phyloP scores from a whole-genome alignment of 2,797 vertebrate species.

The Neosilurus hyrtlii region DNA sequence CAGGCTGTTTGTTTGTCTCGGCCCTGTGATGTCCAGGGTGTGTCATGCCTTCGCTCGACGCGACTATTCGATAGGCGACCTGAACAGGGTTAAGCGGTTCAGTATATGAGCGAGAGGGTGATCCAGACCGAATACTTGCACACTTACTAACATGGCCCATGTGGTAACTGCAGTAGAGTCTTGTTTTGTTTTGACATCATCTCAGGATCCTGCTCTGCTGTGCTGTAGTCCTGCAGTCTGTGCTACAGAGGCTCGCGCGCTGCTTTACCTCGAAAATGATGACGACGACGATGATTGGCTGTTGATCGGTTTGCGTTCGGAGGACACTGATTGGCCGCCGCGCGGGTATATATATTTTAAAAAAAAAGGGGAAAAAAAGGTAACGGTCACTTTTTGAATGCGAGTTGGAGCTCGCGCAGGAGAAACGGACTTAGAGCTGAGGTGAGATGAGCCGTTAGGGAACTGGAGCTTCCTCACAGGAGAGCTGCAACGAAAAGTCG shows the following conservation, averaged over 20 bases:
- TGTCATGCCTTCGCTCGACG: no score
- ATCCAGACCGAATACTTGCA: background rate
- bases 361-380: background rate
- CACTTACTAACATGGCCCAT: background rate
- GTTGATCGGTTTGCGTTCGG: background rate
- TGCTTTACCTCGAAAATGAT: background rate
- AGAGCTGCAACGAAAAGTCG: background rate
- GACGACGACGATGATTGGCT: conserved; percentile 10
- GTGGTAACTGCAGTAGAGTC: background rate
- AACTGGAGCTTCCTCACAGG: background rate
- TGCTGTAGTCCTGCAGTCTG: background rate
- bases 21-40: no score
- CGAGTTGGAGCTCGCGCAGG: background rate
- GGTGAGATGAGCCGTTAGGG: background rate
- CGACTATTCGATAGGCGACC: no score
- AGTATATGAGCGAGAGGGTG: background rate
- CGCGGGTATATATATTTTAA: background rate
- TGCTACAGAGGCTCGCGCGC: background rate
- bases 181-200: background rate
- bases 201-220: background rate
- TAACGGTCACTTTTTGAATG: conserved; percentile 10
- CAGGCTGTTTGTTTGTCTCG: no score
- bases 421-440: background rate
- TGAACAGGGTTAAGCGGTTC: background rate
- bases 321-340: conserved; percentile 8